Evolutionary conservation across 1,140 invertebrate species (phyloP), one percentile per base, ranked within the genome.

Genomic region (Apocrypta bakeri): DNA sequence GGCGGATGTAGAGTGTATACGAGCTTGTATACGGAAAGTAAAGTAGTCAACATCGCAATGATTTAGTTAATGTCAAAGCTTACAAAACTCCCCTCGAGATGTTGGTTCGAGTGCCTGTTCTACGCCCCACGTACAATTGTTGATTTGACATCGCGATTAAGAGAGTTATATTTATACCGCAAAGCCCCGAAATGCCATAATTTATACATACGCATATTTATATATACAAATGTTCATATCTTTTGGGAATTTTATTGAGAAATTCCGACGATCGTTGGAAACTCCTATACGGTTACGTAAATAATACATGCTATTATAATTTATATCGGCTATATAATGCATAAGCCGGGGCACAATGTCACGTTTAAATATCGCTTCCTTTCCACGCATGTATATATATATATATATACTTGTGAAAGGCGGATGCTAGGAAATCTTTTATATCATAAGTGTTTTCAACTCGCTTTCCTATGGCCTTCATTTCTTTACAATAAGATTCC

Each of bases 261-360:
- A n/a, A n/a, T n/a, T n/a, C n/a, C n/a, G n/a, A n/a, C n/a, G n/a
- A 37, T 37, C 33, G 33, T 9, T 37, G 2, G 33, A n/a, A n/a
- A n/a, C n/a, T 37, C 9, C 3, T 37, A 37, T 37, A 37, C 33
- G 9, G 33, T 37, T 37, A 37, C 33, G 33, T 37, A 37, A 37
- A 56, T 56, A 21, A 17, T 0, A 17, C 21, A n/a, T 56, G n/a
- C n/a, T n/a, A 56, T 1, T n/a, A n/a, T 56, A 56, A 56, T 56
- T 3, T 2, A 14, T 1, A 56, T 17, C 40, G 6, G 40, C 48
- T 56, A 56, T 56, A 56, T 37, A 37, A 37, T 75, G 27, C 73
- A 75, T 61, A 75, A 75, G 9, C 8, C 48, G 61, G 73, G 31
- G 73, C 73, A 75, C 73, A 75, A 75, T 75, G 73, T 75, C 73